A percentile compares a stretch with the other conserved stretches of the same genome.
phyloP scores from a whole-genome alignment of 2,888 invertebrate species.

The Torymus auratus region DNA sequence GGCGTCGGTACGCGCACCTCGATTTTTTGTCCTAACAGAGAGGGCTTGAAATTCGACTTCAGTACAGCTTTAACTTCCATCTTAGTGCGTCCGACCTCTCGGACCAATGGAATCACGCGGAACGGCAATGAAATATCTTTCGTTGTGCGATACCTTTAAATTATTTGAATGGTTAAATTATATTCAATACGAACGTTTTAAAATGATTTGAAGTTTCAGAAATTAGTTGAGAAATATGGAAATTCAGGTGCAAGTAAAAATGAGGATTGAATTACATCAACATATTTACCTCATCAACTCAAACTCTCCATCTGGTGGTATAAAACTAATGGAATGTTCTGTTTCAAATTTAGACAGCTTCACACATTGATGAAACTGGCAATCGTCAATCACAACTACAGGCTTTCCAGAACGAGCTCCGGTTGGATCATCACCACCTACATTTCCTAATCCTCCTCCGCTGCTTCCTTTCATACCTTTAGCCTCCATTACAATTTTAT shows the following conservation, averaged over 20 bases:
- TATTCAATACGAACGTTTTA: too few relatives aligned
- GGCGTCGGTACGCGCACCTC: constrained; percentile 99
- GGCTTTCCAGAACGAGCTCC: constrained; percentile 96
- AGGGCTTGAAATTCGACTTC: constrained; percentile 99
- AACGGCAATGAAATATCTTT: constrained; percentile 99
- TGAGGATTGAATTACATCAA: constrained; percentile 1
- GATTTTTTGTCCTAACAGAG: constrained; percentile 98
- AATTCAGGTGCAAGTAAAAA: too few relatives aligned
- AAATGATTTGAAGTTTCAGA: too few relatives aligned
- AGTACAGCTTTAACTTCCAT: constrained; percentile 99
- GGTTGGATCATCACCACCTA: constrained; percentile 82
- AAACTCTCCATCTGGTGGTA: constrained; percentile 99
- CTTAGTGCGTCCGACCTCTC: constrained; percentile 98
- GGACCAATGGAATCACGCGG: constrained; percentile 98
- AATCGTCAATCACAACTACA: constrained; percentile 99
- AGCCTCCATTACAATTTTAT: constrained; percentile 99
- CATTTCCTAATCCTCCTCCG: constrained; percentile 78
- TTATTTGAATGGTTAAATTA: background rate
- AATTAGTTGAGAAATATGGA: too few relatives aligned
- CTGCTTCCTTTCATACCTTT: constrained; percentile 86
- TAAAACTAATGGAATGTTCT: constrained; percentile 99
- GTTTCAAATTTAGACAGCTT: constrained; percentile 99
- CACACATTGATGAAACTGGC: constrained; percentile 99
- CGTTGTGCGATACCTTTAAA: constrained; percentile 93
- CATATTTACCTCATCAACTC: constrained; percentile 94